These are phyloP conservation scores for Phania funesta DNA, from an alignment of 2,888 invertebrate genomes.

Conservation along the genomic window DNA sequence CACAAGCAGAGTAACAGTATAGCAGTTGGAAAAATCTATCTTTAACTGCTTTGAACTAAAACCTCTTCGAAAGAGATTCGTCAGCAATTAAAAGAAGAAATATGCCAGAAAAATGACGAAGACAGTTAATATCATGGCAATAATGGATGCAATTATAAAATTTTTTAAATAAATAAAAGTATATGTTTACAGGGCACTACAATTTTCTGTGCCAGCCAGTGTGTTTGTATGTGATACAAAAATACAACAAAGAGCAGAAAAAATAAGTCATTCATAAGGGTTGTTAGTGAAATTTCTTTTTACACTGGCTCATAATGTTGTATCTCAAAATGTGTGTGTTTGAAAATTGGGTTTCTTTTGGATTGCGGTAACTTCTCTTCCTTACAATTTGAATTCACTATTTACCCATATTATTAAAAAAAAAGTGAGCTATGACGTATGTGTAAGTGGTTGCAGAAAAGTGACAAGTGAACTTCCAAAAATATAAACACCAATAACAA, in stretches of 20 bases:
- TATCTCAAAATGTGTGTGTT: conserved; percentile 23
- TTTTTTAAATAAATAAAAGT: neutral
- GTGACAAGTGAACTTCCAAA: conserved; percentile 46
- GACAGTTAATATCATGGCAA: conserved; percentile 9
- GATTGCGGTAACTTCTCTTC: conserved; percentile 1
- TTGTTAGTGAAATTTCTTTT: conserved; percentile 39
- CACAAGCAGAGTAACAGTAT: conserved; percentile 15
- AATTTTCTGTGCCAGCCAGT: neutral
- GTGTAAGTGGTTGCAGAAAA: conserved; percentile 14
- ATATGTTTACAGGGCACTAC: conserved; percentile 1
- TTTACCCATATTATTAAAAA: neutral
- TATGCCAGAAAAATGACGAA: conserved; percentile 19
- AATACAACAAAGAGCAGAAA: neutral
- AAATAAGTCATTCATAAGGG: conserved; percentile 25
- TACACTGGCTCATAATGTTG: conserved; percentile 14
- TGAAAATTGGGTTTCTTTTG: neutral
- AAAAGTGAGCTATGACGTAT: neutral
- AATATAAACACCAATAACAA: neutral
- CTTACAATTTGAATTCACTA: neutral
- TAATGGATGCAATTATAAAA: too few species aligned
- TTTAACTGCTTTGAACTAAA: conserved; percentile 57
- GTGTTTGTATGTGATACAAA: conserved; percentile 6
- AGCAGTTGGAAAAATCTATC: conserved; percentile 55
- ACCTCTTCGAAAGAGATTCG: conserved; percentile 38
- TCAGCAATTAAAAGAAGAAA: conserved; percentile 52